Conservation (phyloP, 2,888 invertebrate genomes). For the Orthosia gothica region DNA sequence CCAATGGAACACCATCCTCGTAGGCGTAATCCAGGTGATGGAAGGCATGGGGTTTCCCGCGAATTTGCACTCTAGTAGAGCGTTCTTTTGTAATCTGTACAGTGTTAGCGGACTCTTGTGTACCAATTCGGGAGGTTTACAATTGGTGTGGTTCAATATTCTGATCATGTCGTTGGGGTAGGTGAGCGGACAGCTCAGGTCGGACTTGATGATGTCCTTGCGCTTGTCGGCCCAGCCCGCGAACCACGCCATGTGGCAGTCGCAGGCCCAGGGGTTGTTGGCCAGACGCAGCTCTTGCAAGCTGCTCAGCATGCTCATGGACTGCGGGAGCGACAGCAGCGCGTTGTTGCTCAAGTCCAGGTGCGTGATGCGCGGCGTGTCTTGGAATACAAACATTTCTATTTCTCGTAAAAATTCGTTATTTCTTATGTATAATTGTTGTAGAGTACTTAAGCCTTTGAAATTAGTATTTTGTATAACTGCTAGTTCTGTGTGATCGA, state of each 20-base stretch:
- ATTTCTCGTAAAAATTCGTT: conserved; percentile 92
- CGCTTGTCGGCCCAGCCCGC: conserved; percentile 89
- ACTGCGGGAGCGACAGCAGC: conserved; percentile 93
- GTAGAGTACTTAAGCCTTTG: conserved; percentile 92
- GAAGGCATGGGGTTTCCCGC: conserved; percentile 95
- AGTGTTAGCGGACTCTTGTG: conserved; percentile 92
- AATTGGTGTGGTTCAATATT: conserved; percentile 93
- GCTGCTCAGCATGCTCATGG: conserved; percentile 92
- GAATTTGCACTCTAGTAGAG: conserved; percentile 95
- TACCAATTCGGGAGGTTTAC: conserved; percentile 93
- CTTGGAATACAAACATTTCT: conserved; percentile 92
- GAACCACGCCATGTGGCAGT: conserved; percentile 96
- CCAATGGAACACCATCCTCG: conserved; percentile 94
- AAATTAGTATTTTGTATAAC: conserved; percentile 93
- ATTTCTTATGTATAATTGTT: conserved; percentile 92
- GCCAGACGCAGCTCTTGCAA: conserved; percentile 93
- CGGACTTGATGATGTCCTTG: conserved; percentile 90
- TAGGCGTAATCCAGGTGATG: conserved; percentile 97
- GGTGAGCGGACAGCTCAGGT: conserved; percentile 93
- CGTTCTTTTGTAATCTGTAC: conserved; percentile 93
- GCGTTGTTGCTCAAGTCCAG: conserved; percentile 94
- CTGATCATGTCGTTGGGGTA: conserved; percentile 94
- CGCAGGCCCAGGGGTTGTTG: conserved; percentile 96
- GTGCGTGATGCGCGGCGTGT: conserved; percentile 92
- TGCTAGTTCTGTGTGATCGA: conserved; percentile 93